These are phyloP conservation scores for Perodicticus potto DNA, from an alignment of 2,797 vertebrate species.

Conservation along the genomic window DNA sequence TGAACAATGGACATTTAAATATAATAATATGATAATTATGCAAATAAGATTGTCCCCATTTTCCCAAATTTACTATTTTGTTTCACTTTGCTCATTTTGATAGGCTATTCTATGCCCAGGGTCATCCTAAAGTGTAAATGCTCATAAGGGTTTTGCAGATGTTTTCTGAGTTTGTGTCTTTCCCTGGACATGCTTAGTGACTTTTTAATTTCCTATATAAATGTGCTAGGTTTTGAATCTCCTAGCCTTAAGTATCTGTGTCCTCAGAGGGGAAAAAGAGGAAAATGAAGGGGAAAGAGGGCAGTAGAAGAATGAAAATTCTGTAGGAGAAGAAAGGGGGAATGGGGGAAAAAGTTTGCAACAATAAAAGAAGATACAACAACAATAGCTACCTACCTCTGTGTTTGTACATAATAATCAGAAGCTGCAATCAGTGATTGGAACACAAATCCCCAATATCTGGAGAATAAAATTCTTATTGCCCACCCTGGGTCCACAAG, in stretches of 20 bases:
- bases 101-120: background rate
- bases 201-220: background rate
- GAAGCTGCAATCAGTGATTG: background rate
- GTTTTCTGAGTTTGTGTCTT: background rate
- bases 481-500: background rate
- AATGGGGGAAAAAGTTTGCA: background rate
- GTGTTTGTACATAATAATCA: background rate
- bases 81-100: background rate
- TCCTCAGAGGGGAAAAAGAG: background rate
- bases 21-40: background rate
- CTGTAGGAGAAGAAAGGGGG: background rate
- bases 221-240: background rate
- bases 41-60: background rate
- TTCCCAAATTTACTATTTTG: background rate
- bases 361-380: background rate
- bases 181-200: background rate
- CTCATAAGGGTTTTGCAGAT: background rate
- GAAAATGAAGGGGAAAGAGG: background rate
- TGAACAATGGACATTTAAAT: background rate
- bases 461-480: background rate
- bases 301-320: background rate
- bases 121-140: background rate
- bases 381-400: background rate
- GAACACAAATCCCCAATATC: background rate
- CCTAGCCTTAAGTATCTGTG: too few relatives aligned